Base-by-base conservation (phyloP, 2,888 invertebrate genomes). In the Melinaea menophilus region DNA sequence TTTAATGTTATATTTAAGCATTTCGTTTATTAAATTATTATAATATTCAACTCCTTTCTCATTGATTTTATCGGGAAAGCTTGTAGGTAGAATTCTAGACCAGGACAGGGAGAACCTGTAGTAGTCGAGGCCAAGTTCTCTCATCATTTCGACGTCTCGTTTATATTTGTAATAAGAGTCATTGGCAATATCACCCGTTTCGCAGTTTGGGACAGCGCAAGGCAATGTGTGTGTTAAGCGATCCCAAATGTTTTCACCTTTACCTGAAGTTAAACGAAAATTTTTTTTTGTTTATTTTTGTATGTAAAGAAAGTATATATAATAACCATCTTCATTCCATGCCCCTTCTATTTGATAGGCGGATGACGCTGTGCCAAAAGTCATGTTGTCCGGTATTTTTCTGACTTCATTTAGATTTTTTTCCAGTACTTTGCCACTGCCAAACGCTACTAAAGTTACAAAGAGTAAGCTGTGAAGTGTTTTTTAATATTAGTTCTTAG, bases 161-260 rank as follows among this genome's bases (percentile, higher is more conserved):
- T 89, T 83, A 72, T 90, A 92, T 69, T 86, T 86, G 73, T 93
- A 85, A 72, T 93, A 92, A 34, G 89, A 88, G 69, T 94, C 92
- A 41, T 91, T 84, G 1, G 92, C 85, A 4, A 92, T 75, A 70
- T 93, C 92, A 0, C 88, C 93, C 64, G 90, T 92, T 33, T 89
- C 86, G 47, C 85, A 75, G 72, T 92, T 90, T 7, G 66, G 79
- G 13, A 93, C 87, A 58, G 82, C 81, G 22, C 91, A 91, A 0
- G 90, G 74, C 5, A 68, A 58, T 34, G 41, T 64, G 54, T 92
- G 92, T 2, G 91, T 85, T 71, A 92, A 78, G 62, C 75, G 83
- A 78, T 94, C 94, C 93, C 93, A 93, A 59, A 92, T 92, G 57
- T 88, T 91, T 76, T 86, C 87, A 11, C 87, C 82, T 75, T 92